These are phyloP conservation scores for Lepidurus arcticus DNA, from an alignment of 1,140 invertebrate genomes.

Conservation along the genomic window DNA sequence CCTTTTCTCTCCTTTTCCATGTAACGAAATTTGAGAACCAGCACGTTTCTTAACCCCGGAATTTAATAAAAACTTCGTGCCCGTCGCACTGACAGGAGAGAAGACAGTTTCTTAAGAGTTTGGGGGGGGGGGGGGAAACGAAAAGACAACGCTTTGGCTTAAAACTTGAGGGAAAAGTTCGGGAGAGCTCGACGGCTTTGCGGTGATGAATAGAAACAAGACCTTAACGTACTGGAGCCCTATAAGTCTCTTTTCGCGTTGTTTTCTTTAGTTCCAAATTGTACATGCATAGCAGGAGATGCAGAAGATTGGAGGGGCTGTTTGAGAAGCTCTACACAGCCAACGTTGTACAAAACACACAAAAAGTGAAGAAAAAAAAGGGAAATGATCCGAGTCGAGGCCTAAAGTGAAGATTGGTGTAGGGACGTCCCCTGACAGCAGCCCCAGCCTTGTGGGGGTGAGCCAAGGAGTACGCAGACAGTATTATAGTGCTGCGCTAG, in stretches of 20 bases:
- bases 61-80: neutral
- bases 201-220: neutral
- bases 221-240: neutral
- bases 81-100: neutral
- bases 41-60: neutral
- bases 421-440: constrained; percentile 10
- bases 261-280: constrained; percentile 12
- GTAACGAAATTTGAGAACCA: neutral
- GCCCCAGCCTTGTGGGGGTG: neutral
- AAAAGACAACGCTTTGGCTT: neutral
- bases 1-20: neutral
- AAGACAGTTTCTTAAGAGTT: neutral
- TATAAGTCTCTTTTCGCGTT: neutral
- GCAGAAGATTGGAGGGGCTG: neutral
- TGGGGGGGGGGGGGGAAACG: neutral
- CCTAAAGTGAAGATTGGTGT: constrained; percentile 3
- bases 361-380: neutral
- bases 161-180: neutral
- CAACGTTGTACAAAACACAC: neutral
- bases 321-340: neutral
- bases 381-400: neutral
- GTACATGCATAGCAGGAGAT: constrained; percentile 8
- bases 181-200: neutral
- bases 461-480: neutral
- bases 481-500: neutral